Base-by-base conservation (phyloP, 1,140 invertebrate genomes). In the Brachionus asplanchnoidis region DNA sequence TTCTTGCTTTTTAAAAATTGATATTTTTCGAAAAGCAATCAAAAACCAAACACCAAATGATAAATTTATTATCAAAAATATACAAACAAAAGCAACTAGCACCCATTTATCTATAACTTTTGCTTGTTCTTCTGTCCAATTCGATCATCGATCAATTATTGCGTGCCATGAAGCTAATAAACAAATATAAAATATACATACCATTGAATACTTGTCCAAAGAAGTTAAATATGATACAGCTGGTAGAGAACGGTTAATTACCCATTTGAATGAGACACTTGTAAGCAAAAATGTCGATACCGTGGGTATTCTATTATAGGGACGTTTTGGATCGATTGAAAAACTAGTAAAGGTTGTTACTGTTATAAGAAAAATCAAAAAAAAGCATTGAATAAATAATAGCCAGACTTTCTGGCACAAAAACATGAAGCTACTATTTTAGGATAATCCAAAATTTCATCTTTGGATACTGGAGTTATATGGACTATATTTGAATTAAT, bases 311-410 rank as follows among this genome's bases (percentile, higher is more conserved):
- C 82, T 86, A 80, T 89, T 89, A 85, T 89, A 87, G 32, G 89
- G 88, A 17, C 86, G 85, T 11, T 86, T 85, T 28, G 88, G 87
- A 28, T 87, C 86, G 42, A 90, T 89, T n/a, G 88, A 88, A 86
- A 90, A 90, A 85, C 40, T 50, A 23, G 73, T 50, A 77, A 77
- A 77, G n/a, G 73, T 77, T 77, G 73, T 77, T 2, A 77, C 5
- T 20, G 73, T 77, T 5, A 77, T 77, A 26, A 77, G 26, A 26
- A 77, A 77, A 50, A 77, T 77, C 7, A 77, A 36, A 77, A 50
- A 77, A 77, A 77, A n/a, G 73, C 73, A 50, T 77, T 77, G 26
- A 77, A 77, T 50, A 77, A 77, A 46, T 77, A 77, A 77, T 77
- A 77, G 11, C 73, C 44, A 28, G 73, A 20, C 14, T 50, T 46